These are phyloP conservation scores for Ganaspis brasiliensis DNA, from an alignment of 2,888 invertebrate genomes.

Conservation along the genomic window DNA sequence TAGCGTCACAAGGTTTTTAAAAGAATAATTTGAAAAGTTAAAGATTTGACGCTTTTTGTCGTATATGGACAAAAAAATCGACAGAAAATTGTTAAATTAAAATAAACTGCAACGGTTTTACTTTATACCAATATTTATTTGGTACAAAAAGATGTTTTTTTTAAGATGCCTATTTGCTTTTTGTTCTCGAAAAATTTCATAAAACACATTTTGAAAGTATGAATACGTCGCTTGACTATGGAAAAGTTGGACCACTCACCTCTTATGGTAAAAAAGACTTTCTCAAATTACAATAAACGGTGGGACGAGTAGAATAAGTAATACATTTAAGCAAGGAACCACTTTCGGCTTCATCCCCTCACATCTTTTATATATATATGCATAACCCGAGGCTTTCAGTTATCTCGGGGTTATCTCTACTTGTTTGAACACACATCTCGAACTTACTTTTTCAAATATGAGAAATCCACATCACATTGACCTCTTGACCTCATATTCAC, in stretches of 20 bases:
- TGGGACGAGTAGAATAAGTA: not conserved
- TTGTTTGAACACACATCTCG: conserved; percentile 22
- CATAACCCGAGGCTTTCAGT: conserved; percentile 6
- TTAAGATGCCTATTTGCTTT: not conserved
- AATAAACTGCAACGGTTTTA: too few relatives aligned
- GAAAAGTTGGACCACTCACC: not conserved
- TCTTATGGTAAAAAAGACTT: conserved; percentile 12
- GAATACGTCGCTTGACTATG: not conserved
- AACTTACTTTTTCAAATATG: not conserved
- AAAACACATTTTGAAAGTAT: not conserved
- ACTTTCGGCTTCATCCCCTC: conserved; percentile 25
- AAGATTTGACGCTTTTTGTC: too few relatives aligned
- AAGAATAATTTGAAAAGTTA: not conserved
- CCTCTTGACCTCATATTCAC: conserved; percentile 25
- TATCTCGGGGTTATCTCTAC: conserved; percentile 29
- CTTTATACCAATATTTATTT: too few relatives aligned
- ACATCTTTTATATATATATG: conserved; percentile 19
- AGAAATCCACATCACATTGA: conserved; percentile 31
- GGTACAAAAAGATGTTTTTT: too few relatives aligned
- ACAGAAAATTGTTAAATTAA: conserved; percentile 6
- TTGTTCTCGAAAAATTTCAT: not conserved
- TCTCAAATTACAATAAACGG: conserved; percentile 32
- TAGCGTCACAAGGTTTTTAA: conserved; percentile 13
- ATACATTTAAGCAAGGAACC: conserved; percentile 1
- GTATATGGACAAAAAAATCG: too few relatives aligned